Base-by-base conservation (phyloP, 2,888 invertebrate genomes). In the Orchesella flavescens region DNA sequence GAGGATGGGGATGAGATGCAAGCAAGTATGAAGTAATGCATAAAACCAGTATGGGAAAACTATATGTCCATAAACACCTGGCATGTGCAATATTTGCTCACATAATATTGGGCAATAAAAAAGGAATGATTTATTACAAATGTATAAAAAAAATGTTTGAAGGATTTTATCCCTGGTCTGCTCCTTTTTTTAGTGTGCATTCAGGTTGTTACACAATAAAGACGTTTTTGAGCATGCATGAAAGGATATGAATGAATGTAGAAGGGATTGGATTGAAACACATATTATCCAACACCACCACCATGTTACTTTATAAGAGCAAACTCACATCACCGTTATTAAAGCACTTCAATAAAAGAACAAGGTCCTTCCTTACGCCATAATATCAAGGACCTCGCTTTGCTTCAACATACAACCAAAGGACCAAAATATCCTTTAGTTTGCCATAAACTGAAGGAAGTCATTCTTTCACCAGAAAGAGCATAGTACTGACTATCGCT, bases 41-140 rank as follows among this genome's bases (percentile, higher is more conserved):
- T 15, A 49, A 49, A 49, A 68, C 68, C 68, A 77, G 17, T 77
- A 77, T 77, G 76, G 76, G 76, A 77, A 68, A 77, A 77, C 46
- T 77, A 77, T 44, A 68, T 68, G 49, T 77, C 76, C 68, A 77
- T 77, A 77, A 68, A 77, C 76, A 77, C 76, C 76, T 77, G 68
- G 68, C 68, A 77, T 46, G 59, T 68, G 68, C 76, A 59, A 21
- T 68, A 23, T 68, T 68, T 43, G 46, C 44, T 57, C 44, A 59
- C n/a, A 59, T 68, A 68, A 46, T 68, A 77, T 68, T n/a, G 59
- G 68, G 76, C 43, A 68, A 68, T 77, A 77, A 77, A 77, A 76
- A 53, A 21, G 55, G 59, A 57, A 44, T 77, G 68, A 77, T 77
- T 77, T 77, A 77, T 68, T 59, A 59, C 21, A 23, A 44, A 24